phyloP scores from a whole-genome alignment of 2,888 invertebrate species.

The Plebejus anna region DNA sequence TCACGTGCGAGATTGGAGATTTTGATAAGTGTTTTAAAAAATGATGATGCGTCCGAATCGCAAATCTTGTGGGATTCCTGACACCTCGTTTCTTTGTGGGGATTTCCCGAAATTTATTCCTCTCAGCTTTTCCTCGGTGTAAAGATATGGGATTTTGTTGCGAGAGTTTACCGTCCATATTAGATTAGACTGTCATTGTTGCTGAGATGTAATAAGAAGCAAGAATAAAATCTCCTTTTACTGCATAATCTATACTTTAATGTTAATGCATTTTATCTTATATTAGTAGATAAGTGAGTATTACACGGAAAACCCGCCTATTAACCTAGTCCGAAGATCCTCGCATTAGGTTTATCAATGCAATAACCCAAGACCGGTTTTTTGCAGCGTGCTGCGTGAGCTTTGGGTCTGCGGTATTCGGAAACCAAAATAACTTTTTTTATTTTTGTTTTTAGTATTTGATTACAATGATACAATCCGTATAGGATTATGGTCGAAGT shows the following conservation, averaged over 20 bases:
- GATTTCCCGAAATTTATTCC: neutral
- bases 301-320: neutral
- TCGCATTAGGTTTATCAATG: neutral
- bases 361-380: slow-evolving; percentile 6
- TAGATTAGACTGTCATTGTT: neutral
- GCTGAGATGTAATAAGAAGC: no score
- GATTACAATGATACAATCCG: no score
- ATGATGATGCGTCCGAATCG: neutral
- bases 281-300: neutral
- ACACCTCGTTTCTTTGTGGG: neutral
- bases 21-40: slow-evolving; percentile 1
- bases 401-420: neutral
- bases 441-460: neutral
- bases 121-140: neutral
- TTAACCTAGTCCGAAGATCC: slow-evolving; percentile 23
- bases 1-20: slow-evolving; percentile 23
- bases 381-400: neutral
- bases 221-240: neutral
- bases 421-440: neutral
- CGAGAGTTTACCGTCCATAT: neutral
- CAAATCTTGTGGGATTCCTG: neutral
- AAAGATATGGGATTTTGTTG: neutral
- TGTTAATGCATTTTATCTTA: slow-evolving; percentile 3
- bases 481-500: no score
- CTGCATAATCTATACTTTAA: neutral